Base-by-base conservation (phyloP, 2,113 vertebrate species). In the Dolichallabes microphthalmus region DNA sequence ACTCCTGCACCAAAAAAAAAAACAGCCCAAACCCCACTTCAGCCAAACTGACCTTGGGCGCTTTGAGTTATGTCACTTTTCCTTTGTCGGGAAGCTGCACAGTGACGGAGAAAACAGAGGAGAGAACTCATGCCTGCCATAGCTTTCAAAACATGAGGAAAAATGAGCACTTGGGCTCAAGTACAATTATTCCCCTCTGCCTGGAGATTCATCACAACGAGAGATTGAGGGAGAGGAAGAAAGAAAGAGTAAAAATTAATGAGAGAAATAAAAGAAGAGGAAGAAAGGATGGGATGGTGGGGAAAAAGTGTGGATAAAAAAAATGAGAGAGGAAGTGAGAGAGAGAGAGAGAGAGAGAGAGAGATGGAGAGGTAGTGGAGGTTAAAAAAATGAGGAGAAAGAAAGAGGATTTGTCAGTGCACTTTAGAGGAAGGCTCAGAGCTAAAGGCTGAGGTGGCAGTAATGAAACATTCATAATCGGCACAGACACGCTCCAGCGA, bases 401-500 rank as follows among this genome's bases (percentile, higher is more conserved):
- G 94, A 94, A 94, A 94, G 93, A 94, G 94, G 95, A 95, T 95
- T 95, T 95, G 94, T 95, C 93, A 86, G 89, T 90, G 87, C 85
- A 85, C 87, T 90, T 90, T 88, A 86, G 87, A 88, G 88, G 87
- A 89, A 90, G 88, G 84, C 86, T 86, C 82, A 93, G 93, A 90
- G 84, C 92, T 92, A 91, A 92, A 89, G 92, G 93, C 93, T 92
- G 92, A 88, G 89, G 93, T 94, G 94, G 92, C 92, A 92, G 94
- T 94, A 94, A 95, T 96, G 95, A 96, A 96, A 94, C 92, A 94
- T 91, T 95, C 94, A 93, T 95, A 95, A 96, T 96, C 95, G 95
- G 93, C 91, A 91, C 92, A 90, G 91, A 91, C 92, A 95, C 93
- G 94, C 94, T 93, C 92, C 92, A 92, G 93, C 91, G 93, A 89